phyloP scores from a whole-genome alignment of 2,888 invertebrate genomes.

The Plutella xylostella region DNA sequence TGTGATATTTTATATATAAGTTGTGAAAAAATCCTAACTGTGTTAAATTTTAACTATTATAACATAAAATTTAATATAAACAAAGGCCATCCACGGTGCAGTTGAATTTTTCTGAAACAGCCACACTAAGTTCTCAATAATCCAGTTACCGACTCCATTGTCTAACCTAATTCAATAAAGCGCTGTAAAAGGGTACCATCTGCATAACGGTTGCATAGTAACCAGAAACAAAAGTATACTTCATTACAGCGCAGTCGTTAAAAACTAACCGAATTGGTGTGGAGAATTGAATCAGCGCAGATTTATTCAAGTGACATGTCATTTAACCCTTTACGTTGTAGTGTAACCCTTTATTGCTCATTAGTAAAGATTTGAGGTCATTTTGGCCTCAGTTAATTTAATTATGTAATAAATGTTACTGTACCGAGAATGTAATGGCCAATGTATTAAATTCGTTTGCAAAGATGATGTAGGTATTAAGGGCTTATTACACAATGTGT shows the following conservation, averaged over 20 bases:
- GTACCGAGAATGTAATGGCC: too few species aligned
- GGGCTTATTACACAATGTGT: too few species aligned
- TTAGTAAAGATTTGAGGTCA: neutral
- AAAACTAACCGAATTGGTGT: conserved; percentile 1
- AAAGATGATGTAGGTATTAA: too few species aligned
- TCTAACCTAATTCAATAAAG: neutral
- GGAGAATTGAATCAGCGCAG: conserved; percentile 42
- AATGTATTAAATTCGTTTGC: too few species aligned
- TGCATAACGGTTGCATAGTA: neutral
- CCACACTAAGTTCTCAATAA: too few species aligned
- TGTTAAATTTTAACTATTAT: too few species aligned
- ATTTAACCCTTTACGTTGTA: conserved; percentile 37
- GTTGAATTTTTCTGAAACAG: too few species aligned
- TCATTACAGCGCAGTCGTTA: neutral
- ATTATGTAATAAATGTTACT: too few species aligned
- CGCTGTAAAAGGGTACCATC: conserved; percentile 1
- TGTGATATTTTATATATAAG: too few species aligned
- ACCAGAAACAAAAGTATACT: neutral
- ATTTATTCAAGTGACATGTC: conserved; percentile 46
- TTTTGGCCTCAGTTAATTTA: neutral
- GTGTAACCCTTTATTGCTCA: neutral
- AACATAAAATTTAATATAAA: too few species aligned
- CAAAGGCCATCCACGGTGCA: too few species aligned
- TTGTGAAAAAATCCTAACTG: too few species aligned
- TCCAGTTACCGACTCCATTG: conserved; percentile 1